Evolutionary conservation across 2,888 invertebrate species (phyloP), one percentile per base, ranked within the genome.

Genomic region (Apotomis capreana): DNA sequence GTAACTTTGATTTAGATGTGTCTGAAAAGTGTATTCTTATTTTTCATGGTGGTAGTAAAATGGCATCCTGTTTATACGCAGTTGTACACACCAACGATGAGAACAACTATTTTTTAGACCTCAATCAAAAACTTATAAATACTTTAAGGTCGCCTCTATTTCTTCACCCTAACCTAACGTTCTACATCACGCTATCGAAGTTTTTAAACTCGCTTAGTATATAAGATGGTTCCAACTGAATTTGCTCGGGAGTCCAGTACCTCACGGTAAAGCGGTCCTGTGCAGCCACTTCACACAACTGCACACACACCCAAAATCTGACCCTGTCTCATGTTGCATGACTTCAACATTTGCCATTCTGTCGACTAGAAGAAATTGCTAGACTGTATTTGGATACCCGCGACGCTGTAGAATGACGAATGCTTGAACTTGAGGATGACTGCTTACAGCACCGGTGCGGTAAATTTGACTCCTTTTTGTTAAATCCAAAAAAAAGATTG

Each of bases 261-360:
- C 86, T 85, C 86, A 78, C 79, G 80, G 87, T 78, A 73, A 76
- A 78, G 83, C 82, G 85, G 86, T 83, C 58, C 77, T 82, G 85
- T 84, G 85, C 86, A 85, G 79, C 86, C 86, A 80, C 81, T 81
- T 73, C 81, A 84, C 80, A 71, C 73, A 84, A 85, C 13, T 88
- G 89, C 87, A 86, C 80, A 73, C 77, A 79, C 86, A 83, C 78
- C 76, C 81, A 82, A 84, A 79, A 81, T 82, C 82, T 80, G 80
- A 83, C 80, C 79, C 78, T 80, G 83, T 78, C 79, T 77, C 82
- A 79, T 77, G 80, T 80, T 78, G 77, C 77, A 79, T 78, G 81
- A 84, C 85, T 90, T 90, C 90, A 90, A 90, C 82, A 86, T 90
- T 90, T 90, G 89, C 90, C 89, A 90, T 90, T 90, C 90, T 89